Evolutionary conservation across 1,140 invertebrate species (phyloP).

Genomic region (Zaprionus africanus): DNA sequence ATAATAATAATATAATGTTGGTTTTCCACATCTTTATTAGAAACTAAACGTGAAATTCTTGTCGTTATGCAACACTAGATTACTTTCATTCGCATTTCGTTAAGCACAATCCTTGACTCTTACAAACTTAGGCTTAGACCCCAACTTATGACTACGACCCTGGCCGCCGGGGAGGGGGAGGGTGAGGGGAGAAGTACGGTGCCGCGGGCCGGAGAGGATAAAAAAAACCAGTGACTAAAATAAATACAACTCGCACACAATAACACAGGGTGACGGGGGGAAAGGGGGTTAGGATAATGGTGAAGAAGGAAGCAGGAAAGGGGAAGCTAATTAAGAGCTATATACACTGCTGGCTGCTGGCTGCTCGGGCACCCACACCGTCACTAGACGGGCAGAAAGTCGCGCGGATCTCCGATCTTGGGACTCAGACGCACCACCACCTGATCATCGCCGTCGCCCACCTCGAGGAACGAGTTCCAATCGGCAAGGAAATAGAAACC

Average conservation of each 20-base stretch:
- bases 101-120: slow-evolving; percentile 59
- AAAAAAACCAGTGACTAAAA: slow-evolving; percentile 70
- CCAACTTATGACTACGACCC: slow-evolving; percentile 58
- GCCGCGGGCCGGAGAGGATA: slow-evolving; percentile 4
- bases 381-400: slow-evolving; percentile 88
- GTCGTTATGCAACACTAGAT: slow-evolving; percentile 13
- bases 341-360: slow-evolving; percentile 46
- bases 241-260: slow-evolving; percentile 65
- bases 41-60: slow-evolving; percentile 19
- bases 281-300: neutral
- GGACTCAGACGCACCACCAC: slow-evolving; percentile 91
- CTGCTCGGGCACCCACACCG: neutral
- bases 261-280: slow-evolving; percentile 10
- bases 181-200: neutral
- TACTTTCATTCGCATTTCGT: slow-evolving; percentile 9
- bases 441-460: slow-evolving; percentile 90
- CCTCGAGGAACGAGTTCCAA: slow-evolving; percentile 93
- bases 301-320: neutral
- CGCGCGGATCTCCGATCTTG: slow-evolving; percentile 90
- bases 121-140: slow-evolving; percentile 65
- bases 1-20: no score
- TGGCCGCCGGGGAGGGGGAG: neutral
- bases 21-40: slow-evolving; percentile 19
- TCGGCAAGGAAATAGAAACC: slow-evolving; percentile 93
- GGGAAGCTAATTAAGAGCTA: slow-evolving; percentile 42